These are phyloP conservation scores for Gambelia wislizenii DNA, from an alignment of 2,797 vertebrate genomes.

Conservation along the genomic window DNA sequence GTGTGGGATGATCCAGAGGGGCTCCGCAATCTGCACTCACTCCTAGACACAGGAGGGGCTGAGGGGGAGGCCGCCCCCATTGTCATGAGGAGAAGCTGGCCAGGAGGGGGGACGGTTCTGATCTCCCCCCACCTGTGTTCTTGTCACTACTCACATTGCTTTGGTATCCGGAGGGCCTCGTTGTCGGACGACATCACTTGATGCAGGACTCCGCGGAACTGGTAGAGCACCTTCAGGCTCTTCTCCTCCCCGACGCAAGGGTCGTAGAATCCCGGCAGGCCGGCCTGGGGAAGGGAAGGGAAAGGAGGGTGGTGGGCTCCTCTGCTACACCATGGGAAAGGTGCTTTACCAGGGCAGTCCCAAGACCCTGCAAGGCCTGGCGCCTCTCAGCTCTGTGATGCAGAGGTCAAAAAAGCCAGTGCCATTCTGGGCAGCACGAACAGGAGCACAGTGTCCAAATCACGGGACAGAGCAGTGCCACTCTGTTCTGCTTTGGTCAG, in stretches of 20 bases:
- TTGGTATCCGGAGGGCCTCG: conserved; percentile 98
- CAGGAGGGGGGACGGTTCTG: too few relatives aligned
- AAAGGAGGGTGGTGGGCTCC: too few relatives aligned
- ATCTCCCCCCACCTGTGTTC: too few relatives aligned
- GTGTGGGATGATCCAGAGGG: too few relatives aligned
- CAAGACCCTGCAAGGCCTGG: neutral
- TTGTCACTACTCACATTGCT: conserved; percentile 91
- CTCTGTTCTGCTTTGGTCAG: too few relatives aligned
- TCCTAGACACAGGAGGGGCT: too few relatives aligned
- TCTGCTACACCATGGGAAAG: neutral
- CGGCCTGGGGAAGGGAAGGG: conserved; percentile 80
- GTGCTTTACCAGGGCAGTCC: neutral
- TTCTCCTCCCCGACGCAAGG: conserved; percentile 98
- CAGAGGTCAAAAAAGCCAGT: too few relatives aligned
- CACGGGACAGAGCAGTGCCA: too few relatives aligned
- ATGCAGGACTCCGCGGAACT: conserved; percentile 97
- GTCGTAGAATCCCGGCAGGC: conserved; percentile 97
- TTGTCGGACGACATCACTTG: conserved; percentile 94
- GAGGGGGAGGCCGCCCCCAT: too few relatives aligned
- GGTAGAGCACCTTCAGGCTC: conserved; percentile 97
- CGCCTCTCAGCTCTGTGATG: too few relatives aligned
- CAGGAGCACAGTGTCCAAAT: too few relatives aligned
- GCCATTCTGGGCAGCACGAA: too few relatives aligned
- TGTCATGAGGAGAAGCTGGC: neutral
- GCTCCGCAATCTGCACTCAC: neutral